phyloP scores from a whole-genome alignment of 2,888 invertebrate species.

The Caenorhabditis becei region DNA sequence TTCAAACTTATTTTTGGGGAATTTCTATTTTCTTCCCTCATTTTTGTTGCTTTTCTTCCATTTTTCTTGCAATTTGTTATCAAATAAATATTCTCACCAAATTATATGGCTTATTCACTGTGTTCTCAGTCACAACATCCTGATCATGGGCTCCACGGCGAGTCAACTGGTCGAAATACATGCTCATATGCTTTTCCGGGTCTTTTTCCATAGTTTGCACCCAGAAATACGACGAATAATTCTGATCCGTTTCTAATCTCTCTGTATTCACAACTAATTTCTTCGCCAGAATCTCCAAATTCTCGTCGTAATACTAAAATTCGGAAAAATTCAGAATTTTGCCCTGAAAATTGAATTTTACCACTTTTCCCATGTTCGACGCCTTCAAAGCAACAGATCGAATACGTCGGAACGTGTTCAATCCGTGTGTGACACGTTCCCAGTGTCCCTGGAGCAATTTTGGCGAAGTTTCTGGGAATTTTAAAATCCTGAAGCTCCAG shows the following conservation, averaged over 20 bases:
- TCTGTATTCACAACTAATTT: background rate
- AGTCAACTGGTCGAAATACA: constrained; percentile 5
- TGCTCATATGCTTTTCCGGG: background rate
- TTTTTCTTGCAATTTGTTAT: background rate
- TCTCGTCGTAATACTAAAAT: constrained; percentile 24
- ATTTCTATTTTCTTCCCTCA: background rate
- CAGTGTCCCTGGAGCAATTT: background rate
- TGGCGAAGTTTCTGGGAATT: background rate
- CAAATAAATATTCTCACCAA: background rate
- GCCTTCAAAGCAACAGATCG: constrained; percentile 9
- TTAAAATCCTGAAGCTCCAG: no score
- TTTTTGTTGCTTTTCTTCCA: background rate
- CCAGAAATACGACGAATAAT: constrained; percentile 6
- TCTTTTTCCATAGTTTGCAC: constrained; percentile 7
- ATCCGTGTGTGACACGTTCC: constrained; percentile 4
- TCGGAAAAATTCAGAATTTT: background rate
- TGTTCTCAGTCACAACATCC: background rate
- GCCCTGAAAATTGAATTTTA: background rate
- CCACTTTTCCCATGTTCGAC: constrained; percentile 18
- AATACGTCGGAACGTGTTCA: constrained; percentile 21
- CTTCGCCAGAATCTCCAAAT: constrained; percentile 1
- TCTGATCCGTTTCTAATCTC: background rate
- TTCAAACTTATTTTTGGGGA: background rate
- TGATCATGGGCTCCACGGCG: constrained; percentile 4
- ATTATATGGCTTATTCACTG: constrained; percentile 12